Conservation (phyloP, 2,797 vertebrate species). For the Enteromius paludinosus region DNA sequence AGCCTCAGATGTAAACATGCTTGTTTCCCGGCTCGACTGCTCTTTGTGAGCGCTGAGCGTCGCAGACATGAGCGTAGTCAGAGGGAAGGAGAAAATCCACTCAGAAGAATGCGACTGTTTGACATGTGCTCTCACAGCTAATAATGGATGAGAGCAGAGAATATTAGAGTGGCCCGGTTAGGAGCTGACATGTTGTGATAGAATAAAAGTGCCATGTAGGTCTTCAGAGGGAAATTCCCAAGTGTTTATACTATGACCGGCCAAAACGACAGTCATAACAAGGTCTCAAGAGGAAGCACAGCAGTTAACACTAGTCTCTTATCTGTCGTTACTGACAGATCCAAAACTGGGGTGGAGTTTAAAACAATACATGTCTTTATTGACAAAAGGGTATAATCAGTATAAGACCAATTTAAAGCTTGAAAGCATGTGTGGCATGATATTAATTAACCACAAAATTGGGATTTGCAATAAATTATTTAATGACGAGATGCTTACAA, state of each 20-base stretch:
- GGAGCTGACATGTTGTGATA: constrained; percentile 61
- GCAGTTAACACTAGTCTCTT: constrained; percentile 50
- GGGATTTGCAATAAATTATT: background rate
- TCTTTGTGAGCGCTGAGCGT: constrained; percentile 30
- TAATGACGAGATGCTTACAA: background rate
- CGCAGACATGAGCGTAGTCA: constrained; percentile 34
- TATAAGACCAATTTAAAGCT: background rate
- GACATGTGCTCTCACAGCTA: constrained; percentile 58
- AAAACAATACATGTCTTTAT: constrained; percentile 3
- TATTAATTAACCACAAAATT: background rate
- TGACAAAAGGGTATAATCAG: background rate
- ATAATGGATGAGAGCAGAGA: constrained; percentile 61
- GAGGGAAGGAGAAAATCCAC: constrained; percentile 32
- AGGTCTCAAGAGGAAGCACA: constrained; percentile 37
- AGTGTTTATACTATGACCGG: constrained; percentile 59
- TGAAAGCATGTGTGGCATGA: background rate
- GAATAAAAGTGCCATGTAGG: constrained; percentile 54
- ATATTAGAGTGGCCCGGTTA: constrained; percentile 56
- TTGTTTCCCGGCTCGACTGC: constrained; percentile 33
- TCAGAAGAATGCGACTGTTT: constrained; percentile 59
- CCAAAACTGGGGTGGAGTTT: constrained; percentile 33
- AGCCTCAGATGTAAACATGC: constrained; percentile 51
- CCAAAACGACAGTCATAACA: constrained; percentile 55
- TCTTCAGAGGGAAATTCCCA: constrained; percentile 61
- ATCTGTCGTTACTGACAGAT: constrained; percentile 29